A percentile compares a stretch with the other conserved stretches of the same genome.
Evolutionary conservation across 2,797 vertebrate genomes (phyloP).

Genomic region (Xenops minutus): DNA sequence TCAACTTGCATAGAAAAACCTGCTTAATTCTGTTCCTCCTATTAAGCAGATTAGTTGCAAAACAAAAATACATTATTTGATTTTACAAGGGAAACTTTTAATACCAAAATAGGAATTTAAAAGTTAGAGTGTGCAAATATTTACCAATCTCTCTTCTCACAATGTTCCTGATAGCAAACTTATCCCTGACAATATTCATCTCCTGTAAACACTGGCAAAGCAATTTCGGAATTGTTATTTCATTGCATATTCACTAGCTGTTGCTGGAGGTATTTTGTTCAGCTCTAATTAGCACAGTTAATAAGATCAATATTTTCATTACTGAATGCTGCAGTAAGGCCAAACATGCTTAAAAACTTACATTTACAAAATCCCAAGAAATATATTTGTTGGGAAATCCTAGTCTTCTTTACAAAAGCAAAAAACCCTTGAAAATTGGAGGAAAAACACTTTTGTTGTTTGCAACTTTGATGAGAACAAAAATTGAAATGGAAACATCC

Average conservation of each 20-base stretch:
- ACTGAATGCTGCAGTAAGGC: slow-evolving; percentile 8
- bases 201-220: slow-evolving; percentile 29
- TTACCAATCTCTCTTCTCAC: background rate
- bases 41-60: background rate
- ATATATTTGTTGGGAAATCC: background rate
- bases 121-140: slow-evolving; percentile 17
- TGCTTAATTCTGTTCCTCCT: background rate
- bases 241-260: slow-evolving; percentile 39
- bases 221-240: slow-evolving; percentile 41
- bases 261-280: slow-evolving; percentile 62
- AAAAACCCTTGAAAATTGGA: background rate
- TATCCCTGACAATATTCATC: slow-evolving; percentile 5
- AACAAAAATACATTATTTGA: background rate
- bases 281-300: slow-evolving; percentile 65
- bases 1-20: background rate
- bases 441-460: background rate
- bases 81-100: background rate
- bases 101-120: background rate
- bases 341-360: slow-evolving; percentile 15
- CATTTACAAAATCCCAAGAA: background rate
- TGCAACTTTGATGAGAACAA: background rate
- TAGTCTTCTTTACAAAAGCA: background rate
- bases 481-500: background rate
- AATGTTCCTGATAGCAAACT: background rate
- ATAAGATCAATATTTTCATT: slow-evolving; percentile 70